phyloP scores from a whole-genome alignment of 1,140 invertebrate genomes.

The Diorhabda carinulata region DNA sequence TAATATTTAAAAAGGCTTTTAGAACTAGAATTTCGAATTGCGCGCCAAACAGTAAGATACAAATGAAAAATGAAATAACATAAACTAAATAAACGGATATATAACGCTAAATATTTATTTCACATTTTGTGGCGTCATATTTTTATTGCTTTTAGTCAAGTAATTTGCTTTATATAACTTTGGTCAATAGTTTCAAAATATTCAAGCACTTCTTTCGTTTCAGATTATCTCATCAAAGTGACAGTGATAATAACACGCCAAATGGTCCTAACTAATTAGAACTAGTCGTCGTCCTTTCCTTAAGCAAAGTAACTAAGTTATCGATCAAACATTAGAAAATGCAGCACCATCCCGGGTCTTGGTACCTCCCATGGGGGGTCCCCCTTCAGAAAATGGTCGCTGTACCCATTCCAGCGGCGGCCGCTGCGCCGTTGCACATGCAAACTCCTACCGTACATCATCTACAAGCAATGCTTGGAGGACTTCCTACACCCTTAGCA shows the following conservation, averaged over 20 bases:
- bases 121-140: no score
- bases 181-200: no score
- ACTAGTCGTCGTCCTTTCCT: neutral
- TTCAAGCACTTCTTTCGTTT: neutral
- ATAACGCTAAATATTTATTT: no score
- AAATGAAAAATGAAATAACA: no score
- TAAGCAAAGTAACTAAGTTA: conserved; percentile 10
- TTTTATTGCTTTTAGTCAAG: no score
- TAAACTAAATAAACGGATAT: no score
- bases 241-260: conserved; percentile 9
- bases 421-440: conserved; percentile 36
- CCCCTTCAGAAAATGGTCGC: conserved; percentile 54
- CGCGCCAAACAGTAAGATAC: no score
- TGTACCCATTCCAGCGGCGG: conserved; percentile 46
- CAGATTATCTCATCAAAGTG: neutral
- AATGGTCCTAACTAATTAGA: conserved; percentile 8
- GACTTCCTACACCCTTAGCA: conserved; percentile 44
- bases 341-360: conserved; percentile 52
- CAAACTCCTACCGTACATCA: conserved; percentile 43
- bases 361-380: conserved; percentile 55
- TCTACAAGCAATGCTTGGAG: conserved; percentile 43
- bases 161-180: no score
- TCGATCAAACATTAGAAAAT: conserved; percentile 36
- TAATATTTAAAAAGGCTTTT: no score
- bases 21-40: no score